A percentile compares a stretch with the other conserved stretches of the same genome.
Evolutionary conservation across 1,140 invertebrate genomes (phyloP).

Genomic region (Contarinia nasturtii): DNA sequence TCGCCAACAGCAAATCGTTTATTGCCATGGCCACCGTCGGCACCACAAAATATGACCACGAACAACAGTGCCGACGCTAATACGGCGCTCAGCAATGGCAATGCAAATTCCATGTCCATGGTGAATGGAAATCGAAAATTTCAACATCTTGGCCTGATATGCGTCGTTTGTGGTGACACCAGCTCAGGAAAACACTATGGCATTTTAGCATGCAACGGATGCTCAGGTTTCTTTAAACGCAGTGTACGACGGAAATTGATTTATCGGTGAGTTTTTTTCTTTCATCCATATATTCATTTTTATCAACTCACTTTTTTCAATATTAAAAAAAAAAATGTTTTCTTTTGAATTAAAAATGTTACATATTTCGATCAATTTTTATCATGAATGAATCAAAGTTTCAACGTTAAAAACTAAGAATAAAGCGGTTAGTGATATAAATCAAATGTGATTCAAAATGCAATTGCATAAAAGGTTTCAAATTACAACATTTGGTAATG

Average conservation of each 20-base stretch:
- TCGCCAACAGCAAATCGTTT: neutral
- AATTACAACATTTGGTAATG: no score
- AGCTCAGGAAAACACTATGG: slow-evolving; percentile 96
- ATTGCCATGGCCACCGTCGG: neutral
- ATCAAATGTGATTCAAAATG: no score
- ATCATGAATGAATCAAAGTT: no score
- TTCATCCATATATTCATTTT: no score
- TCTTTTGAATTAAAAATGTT: no score
- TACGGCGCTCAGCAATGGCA: neutral
- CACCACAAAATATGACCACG: neutral
- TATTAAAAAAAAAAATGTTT: no score
- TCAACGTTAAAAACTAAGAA: no score
- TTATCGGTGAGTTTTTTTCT: slow-evolving; percentile 55
- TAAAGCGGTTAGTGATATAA: no score
- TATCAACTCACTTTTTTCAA: no score
- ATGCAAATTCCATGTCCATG: neutral
- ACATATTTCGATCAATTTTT: no score
- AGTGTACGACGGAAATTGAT: slow-evolving; percentile 92
- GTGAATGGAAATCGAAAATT: slow-evolving; percentile 10
- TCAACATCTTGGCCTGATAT: slow-evolving; percentile 48
- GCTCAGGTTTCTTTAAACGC: slow-evolving; percentile 96
- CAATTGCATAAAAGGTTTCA: no score
- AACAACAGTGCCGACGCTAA: neutral
- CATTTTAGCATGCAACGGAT: slow-evolving; percentile 97
- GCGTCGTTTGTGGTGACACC: slow-evolving; percentile 92